phyloP scores from a whole-genome alignment of 2,113 vertebrate species.

The Macrotus californicus region DNA sequence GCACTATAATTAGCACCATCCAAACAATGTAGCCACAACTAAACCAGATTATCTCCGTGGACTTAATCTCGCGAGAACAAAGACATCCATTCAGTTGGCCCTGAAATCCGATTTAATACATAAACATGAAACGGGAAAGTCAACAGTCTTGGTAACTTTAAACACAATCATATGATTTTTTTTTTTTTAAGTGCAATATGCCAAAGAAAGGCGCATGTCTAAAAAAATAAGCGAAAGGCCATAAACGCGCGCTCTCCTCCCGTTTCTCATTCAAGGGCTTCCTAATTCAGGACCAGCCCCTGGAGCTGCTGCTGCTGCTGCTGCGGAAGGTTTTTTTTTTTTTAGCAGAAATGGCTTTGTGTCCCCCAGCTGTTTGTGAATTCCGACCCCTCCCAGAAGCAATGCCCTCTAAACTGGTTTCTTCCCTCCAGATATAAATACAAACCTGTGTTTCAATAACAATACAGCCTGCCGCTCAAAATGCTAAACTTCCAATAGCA shows the following conservation, averaged over 20 bases:
- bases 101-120: slow-evolving; percentile 70
- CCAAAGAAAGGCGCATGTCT: slow-evolving; percentile 45
- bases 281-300: slow-evolving; percentile 59
- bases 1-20: slow-evolving; percentile 44
- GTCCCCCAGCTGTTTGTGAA: slow-evolving; percentile 55
- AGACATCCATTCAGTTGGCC: slow-evolving; percentile 65
- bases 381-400: slow-evolving; percentile 61
- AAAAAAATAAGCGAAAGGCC: neutral
- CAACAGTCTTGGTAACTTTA: slow-evolving; percentile 42
- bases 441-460: neutral
- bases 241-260: neutral
- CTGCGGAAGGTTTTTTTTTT: neutral
- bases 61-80: slow-evolving; percentile 69
- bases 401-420: slow-evolving; percentile 57
- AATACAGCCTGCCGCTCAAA: slow-evolving; percentile 21
- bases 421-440: slow-evolving; percentile 68
- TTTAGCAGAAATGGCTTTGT: slow-evolving; percentile 42
- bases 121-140: slow-evolving; percentile 55
- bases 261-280: neutral
- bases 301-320: neutral
- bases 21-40: slow-evolving; percentile 62
- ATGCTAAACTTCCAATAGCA: slow-evolving; percentile 9
- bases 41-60: slow-evolving; percentile 69
- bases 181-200: neutral
- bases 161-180: slow-evolving; percentile 31